phyloP scores from a whole-genome alignment of 2,888 invertebrate species.

The Chromoteleia sp. region DNA sequence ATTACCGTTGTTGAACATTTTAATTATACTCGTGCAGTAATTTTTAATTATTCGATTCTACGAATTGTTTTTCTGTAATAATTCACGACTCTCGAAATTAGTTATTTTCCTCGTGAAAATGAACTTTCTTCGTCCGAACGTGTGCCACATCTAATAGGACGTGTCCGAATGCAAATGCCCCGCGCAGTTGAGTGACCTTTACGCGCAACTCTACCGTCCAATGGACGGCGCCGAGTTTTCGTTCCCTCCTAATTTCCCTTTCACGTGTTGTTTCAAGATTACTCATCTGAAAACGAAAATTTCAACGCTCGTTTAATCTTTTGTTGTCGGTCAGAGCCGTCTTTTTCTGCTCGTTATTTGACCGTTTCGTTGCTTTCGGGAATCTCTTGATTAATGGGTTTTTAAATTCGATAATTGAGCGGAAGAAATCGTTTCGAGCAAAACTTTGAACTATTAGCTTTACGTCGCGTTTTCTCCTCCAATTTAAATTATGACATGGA shows the following conservation, averaged over 20 bases:
- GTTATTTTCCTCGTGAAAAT: background rate
- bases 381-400: conserved; percentile 35
- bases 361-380: conserved; percentile 9
- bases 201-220: conserved; percentile 41
- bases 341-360: conserved; percentile 44
- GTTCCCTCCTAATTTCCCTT: conserved; percentile 51
- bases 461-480: too few species aligned
- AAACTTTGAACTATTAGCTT: too few species aligned
- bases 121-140: conserved; percentile 22
- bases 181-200: conserved; percentile 61
- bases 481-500: too few species aligned
- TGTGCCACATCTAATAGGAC: conserved; percentile 49
- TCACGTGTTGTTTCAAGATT: conserved; percentile 51
- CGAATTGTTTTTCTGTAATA: background rate
- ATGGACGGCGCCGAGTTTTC: conserved; percentile 32
- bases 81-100: background rate
- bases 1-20: too few species aligned
- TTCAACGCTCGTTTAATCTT: conserved; percentile 53
- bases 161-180: conserved; percentile 57
- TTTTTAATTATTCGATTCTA: too few species aligned
- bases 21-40: too few species aligned
- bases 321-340: conserved; percentile 21
- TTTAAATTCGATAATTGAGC: conserved; percentile 29
- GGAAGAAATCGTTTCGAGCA: conserved; percentile 8
- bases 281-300: conserved; percentile 54